phyloP scores from a whole-genome alignment of 2,113 vertebrate species.

The Spea bombifrons region DNA sequence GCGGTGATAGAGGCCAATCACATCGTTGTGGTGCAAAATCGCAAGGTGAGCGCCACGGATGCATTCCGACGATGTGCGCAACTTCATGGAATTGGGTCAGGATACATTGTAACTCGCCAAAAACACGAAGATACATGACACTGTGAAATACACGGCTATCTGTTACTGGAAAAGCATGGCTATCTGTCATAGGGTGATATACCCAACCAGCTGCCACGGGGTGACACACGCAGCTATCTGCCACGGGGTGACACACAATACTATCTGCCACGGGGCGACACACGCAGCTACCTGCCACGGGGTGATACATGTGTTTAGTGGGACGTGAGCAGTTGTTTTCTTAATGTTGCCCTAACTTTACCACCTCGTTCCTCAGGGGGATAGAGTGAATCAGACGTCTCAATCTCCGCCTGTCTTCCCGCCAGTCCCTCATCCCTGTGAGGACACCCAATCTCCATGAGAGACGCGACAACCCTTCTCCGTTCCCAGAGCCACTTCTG shows the following conservation, averaged over 20 bases:
- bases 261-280: too few species aligned
- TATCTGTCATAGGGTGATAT: too few species aligned
- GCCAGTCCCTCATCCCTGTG: conserved; percentile 5
- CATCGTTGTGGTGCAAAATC: conserved; percentile 55
- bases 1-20: conserved; percentile 58
- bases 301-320: too few species aligned
- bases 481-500: too few species aligned
- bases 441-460: background rate
- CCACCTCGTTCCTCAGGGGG: background rate
- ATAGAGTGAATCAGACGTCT: conserved; percentile 1
- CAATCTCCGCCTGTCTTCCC: background rate
- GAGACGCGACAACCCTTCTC: background rate
- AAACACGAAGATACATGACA: too few species aligned
- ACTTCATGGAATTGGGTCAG: background rate
- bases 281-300: too few species aligned
- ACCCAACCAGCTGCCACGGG: too few species aligned
- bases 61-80: too few species aligned
- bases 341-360: background rate
- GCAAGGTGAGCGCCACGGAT: conserved; percentile 50
- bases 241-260: too few species aligned
- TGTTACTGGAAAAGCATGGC: background rate
- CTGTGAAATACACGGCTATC: background rate
- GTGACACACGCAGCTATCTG: too few species aligned
- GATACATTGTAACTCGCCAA: too few species aligned
- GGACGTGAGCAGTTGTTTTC: too few species aligned